These are phyloP conservation scores for Diplodus sargus DNA, from an alignment of 2,797 vertebrate genomes.

Conservation along the genomic window DNA sequence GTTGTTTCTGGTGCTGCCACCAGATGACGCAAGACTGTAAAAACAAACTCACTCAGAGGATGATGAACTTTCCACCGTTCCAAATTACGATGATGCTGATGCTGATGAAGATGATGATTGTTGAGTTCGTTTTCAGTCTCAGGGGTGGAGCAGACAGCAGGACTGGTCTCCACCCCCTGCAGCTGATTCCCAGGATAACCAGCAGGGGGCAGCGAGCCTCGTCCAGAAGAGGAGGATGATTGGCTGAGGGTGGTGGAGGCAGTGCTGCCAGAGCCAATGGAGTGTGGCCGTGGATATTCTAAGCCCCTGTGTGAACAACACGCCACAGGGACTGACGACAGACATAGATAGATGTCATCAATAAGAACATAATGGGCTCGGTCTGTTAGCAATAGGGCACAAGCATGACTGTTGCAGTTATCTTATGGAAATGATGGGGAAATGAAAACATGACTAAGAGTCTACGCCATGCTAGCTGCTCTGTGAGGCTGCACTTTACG, in stretches of 20 bases:
- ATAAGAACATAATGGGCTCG: conserved; percentile 33
- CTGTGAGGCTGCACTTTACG: background rate
- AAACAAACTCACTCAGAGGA: conserved; percentile 67
- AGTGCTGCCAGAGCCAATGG: conserved; percentile 84
- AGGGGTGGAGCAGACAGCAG: conserved; percentile 49
- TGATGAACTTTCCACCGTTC: conserved; percentile 66
- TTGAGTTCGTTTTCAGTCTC: conserved; percentile 77
- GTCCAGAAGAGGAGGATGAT: conserved; percentile 87
- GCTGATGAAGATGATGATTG: conserved; percentile 63
- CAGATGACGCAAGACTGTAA: background rate
- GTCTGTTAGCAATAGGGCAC: conserved; percentile 42
- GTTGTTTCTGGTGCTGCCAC: background rate
- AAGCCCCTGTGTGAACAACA: conserved; percentile 81
- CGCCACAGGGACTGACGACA: conserved; percentile 81
- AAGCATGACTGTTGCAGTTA: conserved; percentile 15
- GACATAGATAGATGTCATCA: conserved; percentile 67
- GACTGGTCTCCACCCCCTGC: conserved; percentile 53
- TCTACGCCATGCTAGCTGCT: background rate
- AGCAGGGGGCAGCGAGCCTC: conserved; percentile 82
- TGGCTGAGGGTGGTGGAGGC: conserved; percentile 82
- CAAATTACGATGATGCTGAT: conserved; percentile 67
- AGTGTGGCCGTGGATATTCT: conserved; percentile 81
- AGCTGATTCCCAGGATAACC: conserved; percentile 70
- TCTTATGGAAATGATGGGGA: background rate
- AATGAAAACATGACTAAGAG: background rate